A percentile compares a stretch with the other conserved stretches of the same genome.
phyloP scores from a whole-genome alignment of 2,113 vertebrate genomes.

The Ardeotis arabs region DNA sequence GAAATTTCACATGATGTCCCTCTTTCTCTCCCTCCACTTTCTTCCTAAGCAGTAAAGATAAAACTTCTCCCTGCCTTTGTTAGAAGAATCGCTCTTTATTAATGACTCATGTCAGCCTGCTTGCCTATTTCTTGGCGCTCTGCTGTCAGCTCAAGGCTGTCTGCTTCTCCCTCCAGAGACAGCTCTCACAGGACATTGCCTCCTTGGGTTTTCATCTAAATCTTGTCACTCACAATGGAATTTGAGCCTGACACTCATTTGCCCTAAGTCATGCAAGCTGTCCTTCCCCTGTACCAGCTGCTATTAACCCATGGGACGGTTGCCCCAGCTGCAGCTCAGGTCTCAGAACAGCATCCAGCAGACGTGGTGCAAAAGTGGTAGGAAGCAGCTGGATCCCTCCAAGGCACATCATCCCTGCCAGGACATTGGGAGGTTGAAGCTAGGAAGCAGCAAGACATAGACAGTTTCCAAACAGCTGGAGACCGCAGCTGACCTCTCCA shows the following conservation, averaged over 20 bases:
- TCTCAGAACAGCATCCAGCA: not conserved
- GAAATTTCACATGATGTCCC: not conserved
- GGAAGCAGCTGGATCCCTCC: not conserved
- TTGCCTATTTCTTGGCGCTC: not conserved
- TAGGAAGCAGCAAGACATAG: not conserved
- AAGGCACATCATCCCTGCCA: not conserved
- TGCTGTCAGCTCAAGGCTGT: not conserved
- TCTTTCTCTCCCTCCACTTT: not conserved
- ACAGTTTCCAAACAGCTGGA: not conserved
- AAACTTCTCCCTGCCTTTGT: not conserved
- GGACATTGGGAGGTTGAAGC: not conserved
- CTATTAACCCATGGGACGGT: not conserved
- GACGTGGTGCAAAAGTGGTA: accelerated
- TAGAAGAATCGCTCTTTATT: not conserved
- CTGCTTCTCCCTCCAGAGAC: not conserved
- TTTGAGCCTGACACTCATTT: not conserved
- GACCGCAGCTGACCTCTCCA: not conserved
- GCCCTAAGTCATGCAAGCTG: not conserved
- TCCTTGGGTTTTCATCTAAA: not conserved
- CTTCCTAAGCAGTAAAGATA: not conserved
- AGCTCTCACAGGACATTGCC: not conserved
- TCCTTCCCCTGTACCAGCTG: not conserved
- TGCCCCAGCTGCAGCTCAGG: not conserved
- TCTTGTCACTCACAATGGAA: not conserved
- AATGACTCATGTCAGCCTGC: not conserved